Base-by-base conservation (phyloP, 2,113 vertebrate genomes). In the Myocastor coypus region DNA sequence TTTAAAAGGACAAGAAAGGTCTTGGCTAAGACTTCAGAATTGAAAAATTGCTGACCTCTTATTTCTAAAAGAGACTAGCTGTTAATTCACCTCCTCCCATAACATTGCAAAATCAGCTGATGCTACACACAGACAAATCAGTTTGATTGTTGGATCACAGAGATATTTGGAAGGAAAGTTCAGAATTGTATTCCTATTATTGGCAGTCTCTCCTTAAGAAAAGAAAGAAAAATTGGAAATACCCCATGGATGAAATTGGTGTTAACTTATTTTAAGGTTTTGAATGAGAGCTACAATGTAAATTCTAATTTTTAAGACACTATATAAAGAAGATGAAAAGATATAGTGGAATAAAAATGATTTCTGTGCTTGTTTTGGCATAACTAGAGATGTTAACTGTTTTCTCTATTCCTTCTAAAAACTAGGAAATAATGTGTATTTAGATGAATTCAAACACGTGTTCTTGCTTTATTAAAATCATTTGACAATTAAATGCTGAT, bases 61-160 rank as follows among this genome's bases (percentile, higher is more conserved):
- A 61, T 78, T 93, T 91, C 46, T 78, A 57, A 83, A 87, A 86
- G 82, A 42, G 68, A 40, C 83, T 32, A 78, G 52, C 17, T 91
- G 68, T 83, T 93, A 90, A 63, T 93, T 55, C 42, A 71, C 87
- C 28, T 55, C 50, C 22, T 90, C 34, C 59, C 68, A 73, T 83
- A 87, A 90, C 55, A 85, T n/a, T 90, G 83, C 82, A 83, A 86
- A 75, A 37, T 93, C 75, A 95, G 87, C 77, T 93, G 87, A 83
- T 83, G 68, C 2, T 9, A 30, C 24, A 77, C 40, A 83, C 42
- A 78, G 68, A 91, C 22, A 20, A 78, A 80, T 87, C 77, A 59
- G 17, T 93, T 77, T 78, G 83, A 37, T 80, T 71, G n/a, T 7
- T 71, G 30, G n/a, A 75, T 71, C 63, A 71, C 32, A 64, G 10